Conservation (phyloP, 2,888 invertebrate genomes). For the Allophyes oxyacanthae region DNA sequence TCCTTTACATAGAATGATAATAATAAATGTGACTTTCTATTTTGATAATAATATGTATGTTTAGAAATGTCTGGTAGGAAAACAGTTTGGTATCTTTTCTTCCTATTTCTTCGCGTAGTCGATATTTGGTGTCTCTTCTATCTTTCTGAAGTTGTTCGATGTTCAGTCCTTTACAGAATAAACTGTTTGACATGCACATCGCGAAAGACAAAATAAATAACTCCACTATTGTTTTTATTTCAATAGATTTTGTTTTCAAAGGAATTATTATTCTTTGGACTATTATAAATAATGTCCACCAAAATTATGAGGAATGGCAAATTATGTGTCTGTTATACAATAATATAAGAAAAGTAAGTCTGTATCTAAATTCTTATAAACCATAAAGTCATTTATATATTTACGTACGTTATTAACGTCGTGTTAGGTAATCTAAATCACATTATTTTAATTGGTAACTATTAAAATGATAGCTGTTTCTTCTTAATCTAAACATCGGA, state of each 20-base stretch:
- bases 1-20: slow-evolving; percentile 36
- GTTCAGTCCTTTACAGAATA: slow-evolving; percentile 64
- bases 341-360: too few species aligned
- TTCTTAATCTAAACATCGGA: background rate
- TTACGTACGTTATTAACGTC: too few species aligned
- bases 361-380: too few species aligned
- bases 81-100: slow-evolving; percentile 56
- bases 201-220: slow-evolving; percentile 28
- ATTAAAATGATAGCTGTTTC: too few species aligned
- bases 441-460: too few species aligned
- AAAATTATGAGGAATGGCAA: too few species aligned
- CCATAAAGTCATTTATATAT: too few species aligned
- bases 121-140: slow-evolving; percentile 68
- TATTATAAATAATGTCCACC: too few species aligned
- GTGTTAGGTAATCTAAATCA: too few species aligned
- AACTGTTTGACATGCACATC: slow-evolving; percentile 70
- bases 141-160: slow-evolving; percentile 67
- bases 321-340: too few species aligned
- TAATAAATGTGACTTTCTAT: slow-evolving; percentile 53
- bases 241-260: background rate
- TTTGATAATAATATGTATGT: slow-evolving; percentile 53
- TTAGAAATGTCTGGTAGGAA: slow-evolving; percentile 53
- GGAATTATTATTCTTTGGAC: too few species aligned
- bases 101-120: slow-evolving; percentile 66
- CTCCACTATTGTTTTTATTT: slow-evolving; percentile 14